Percentiles rank a stretch among this genome's conserved stretches.
These are phyloP conservation scores for Ptilodon capucinus DNA, from an alignment of 2,888 invertebrate species.

Conservation along the genomic window DNA sequence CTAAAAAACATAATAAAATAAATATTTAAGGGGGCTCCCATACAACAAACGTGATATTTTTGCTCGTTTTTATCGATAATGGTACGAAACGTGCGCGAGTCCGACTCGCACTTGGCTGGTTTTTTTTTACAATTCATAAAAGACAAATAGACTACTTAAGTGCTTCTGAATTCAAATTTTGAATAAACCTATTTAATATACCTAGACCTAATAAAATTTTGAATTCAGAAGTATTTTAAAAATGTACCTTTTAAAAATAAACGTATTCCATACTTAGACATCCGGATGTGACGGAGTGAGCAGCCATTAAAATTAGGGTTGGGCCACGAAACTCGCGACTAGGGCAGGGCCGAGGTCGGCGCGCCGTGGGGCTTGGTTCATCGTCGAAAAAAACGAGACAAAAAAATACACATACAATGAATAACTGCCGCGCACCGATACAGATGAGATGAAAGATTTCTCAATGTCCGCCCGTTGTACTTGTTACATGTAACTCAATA, in stretches of 20 bases:
- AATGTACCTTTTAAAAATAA: slow-evolving; percentile 19
- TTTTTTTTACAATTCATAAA: no score
- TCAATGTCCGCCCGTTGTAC: slow-evolving; percentile 71
- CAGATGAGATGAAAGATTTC: slow-evolving; percentile 78
- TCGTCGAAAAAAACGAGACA: slow-evolving; percentile 60
- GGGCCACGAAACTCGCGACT: slow-evolving; percentile 72
- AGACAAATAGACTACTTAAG: not conserved
- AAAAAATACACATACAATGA: slow-evolving; percentile 62
- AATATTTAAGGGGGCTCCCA: no score
- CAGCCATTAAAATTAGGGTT: slow-evolving; percentile 83
- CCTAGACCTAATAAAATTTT: no score
- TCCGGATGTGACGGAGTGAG: slow-evolving; percentile 73
- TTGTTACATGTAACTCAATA: slow-evolving; percentile 74
- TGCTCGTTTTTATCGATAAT: no score
- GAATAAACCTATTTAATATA: not conserved
- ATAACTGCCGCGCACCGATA: slow-evolving; percentile 67
- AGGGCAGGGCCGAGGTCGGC: slow-evolving; percentile 73
- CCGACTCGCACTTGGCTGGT: no score
- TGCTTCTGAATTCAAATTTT: not conserved
- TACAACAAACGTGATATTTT: no score
- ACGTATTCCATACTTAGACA: slow-evolving; percentile 63
- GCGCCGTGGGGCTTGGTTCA: slow-evolving; percentile 58
- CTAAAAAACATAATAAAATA: no score
- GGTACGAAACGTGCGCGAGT: no score
- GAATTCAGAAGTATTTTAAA: not conserved